A percentile compares a stretch with the other conserved stretches of the same genome.
Evolutionary conservation across 2,113 vertebrate species (phyloP).

Genomic region (Poicephalus gulielmi): DNA sequence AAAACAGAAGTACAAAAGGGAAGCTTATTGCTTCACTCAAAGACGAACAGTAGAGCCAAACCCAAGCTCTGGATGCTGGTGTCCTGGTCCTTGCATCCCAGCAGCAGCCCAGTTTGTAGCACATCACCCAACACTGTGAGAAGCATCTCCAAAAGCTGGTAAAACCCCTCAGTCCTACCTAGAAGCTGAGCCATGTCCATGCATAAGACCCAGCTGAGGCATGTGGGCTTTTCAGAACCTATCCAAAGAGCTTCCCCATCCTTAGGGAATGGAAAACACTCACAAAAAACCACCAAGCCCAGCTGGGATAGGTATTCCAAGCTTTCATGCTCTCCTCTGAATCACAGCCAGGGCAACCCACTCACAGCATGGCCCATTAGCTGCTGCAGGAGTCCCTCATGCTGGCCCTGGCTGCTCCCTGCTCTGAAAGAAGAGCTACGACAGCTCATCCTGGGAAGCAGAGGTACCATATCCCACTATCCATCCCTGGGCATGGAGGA

Average conservation of each 20-base stretch:
- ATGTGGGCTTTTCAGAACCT: not conserved
- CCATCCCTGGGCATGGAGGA: not conserved
- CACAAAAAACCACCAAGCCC: not conserved
- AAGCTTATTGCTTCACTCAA: not conserved
- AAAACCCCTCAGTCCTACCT: not conserved
- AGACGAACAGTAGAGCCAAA: not conserved
- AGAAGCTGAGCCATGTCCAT: not conserved
- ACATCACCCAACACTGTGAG: not conserved
- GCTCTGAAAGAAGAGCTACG: not conserved
- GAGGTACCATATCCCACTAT: not conserved
- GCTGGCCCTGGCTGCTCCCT: not conserved
- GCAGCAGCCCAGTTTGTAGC: not conserved
- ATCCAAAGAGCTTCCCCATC: rapidly evolving
- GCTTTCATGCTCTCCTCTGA: not conserved
- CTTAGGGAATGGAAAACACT: not conserved
- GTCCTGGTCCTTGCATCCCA: not conserved
- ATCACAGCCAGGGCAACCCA: not conserved
- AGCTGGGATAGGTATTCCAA: not conserved
- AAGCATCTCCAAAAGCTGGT: not conserved
- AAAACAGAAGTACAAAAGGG: not conserved
- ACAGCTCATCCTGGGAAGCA: not conserved
- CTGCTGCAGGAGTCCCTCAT: not conserved
- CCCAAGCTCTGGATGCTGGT: not conserved
- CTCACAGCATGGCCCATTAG: not conserved
- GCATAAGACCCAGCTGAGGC: not conserved